Conservation (phyloP, 1,140 invertebrate species). For the Aphelinus certus region DNA sequence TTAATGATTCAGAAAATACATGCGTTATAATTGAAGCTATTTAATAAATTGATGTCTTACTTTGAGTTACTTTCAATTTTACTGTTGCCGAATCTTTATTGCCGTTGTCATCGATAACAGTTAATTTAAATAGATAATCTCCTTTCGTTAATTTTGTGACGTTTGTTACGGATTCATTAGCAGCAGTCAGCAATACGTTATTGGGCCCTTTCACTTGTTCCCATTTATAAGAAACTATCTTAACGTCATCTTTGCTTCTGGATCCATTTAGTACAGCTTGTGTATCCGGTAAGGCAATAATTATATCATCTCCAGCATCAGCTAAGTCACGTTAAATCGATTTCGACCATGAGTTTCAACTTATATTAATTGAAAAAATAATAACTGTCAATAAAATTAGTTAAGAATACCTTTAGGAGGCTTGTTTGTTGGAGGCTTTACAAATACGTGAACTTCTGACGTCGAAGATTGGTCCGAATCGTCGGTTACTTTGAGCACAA, state of each 20-base stretch:
- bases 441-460: conserved; percentile 91
- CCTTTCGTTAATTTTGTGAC: conserved; percentile 85
- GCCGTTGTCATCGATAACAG: conserved; percentile 84
- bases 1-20: not conserved
- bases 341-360: conserved; percentile 19
- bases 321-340: conserved; percentile 61
- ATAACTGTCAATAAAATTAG: conserved; percentile 27
- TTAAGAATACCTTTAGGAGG: conserved; percentile 75
- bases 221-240: conserved; percentile 86
- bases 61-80: conserved; percentile 87
- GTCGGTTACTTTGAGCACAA: conserved; percentile 92
- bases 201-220: conserved; percentile 76
- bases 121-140: conserved; percentile 84
- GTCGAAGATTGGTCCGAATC: conserved; percentile 85
- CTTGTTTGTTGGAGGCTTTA: conserved; percentile 87
- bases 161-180: conserved; percentile 75
- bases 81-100: conserved; percentile 80
- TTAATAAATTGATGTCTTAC: conserved; percentile 68
- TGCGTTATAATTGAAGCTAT: not conserved
- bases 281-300: conserved; percentile 82
- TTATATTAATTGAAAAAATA: conserved; percentile 33
- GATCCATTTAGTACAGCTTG: conserved; percentile 82
- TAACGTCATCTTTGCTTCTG: conserved; percentile 85
- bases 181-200: conserved; percentile 59
- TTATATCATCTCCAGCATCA: conserved; percentile 70